Evolutionary conservation across 2,113 vertebrate genomes (phyloP), one percentile per base, ranked within the genome.

Genomic region (Clinocottus analis): DNA sequence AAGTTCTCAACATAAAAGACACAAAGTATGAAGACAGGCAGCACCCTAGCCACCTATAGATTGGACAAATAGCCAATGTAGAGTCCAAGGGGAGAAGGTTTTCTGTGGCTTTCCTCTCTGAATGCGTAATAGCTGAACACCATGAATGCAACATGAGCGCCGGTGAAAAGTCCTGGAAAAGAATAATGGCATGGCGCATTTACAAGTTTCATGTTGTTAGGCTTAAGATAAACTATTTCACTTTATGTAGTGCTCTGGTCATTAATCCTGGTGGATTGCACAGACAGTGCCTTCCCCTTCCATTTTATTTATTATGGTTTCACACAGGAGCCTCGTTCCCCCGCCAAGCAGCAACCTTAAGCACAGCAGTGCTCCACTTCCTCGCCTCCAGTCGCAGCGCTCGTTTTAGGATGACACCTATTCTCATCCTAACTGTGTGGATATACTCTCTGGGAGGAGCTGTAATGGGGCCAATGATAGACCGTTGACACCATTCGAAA

Each of bases 171-270:
- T 74, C 70, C 49, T 23, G 27, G 66, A 51, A 83, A 27, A 91
- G 83, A 92, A 89, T 82, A 89, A 91, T 82, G 77, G 72, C 65
- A 62, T 25, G 83, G 67, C 67, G 16, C 77, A 79, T 93, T 89
- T 91, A 86, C 80, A 89, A 86, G 81, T 89, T 93, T 90, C 90
- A 82, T 80, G 83, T 90, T 90, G 86, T 90, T 92, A 75, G 72
- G 65, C 85, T 68, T 60, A 70, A 92, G 90, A 92, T 91, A 90
- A 94, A 92, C 89, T 86, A 80, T 85, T 90, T 90, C 75, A 90
- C 80, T 93, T 91, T 73, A 92, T 91, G 83, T 78, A 76, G 87
- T 90, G 79, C 75, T 71, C 66, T 63, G 79, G 70, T 84, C 86
- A 87, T 94, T 90, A 82, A 92, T 93, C 90, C 87, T 82, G 56